Conservation (phyloP, 2,888 invertebrate species). For the Piscicola geometra region DNA sequence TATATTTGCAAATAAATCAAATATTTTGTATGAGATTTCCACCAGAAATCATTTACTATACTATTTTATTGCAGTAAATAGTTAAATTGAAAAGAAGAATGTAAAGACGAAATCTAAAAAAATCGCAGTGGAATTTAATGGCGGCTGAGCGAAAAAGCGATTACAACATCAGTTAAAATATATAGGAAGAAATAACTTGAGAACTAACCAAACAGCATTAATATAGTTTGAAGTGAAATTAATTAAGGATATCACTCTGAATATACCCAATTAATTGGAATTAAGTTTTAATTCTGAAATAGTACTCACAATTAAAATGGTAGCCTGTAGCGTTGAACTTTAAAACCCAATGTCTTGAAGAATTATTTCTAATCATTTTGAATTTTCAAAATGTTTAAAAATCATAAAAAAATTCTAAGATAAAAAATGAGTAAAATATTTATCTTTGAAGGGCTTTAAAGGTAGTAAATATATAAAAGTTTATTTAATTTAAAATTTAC, state of each 20-base stretch:
- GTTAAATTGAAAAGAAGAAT: too few species aligned
- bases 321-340: neutral
- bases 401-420: too few species aligned
- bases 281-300: neutral
- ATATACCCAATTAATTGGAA: conserved; percentile 14
- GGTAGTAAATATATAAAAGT: too few species aligned
- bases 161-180: conserved; percentile 9
- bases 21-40: neutral
- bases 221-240: neutral
- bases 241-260: neutral
- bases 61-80: neutral
- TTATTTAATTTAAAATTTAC: too few species aligned
- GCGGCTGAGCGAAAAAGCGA: conserved; percentile 17
- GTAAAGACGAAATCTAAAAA: conserved; percentile 6
- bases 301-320: conserved; percentile 18
- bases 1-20: conserved; percentile 13
- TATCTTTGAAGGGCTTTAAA: too few species aligned
- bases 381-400: too few species aligned
- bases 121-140: conserved; percentile 15
- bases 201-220: neutral
- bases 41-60: neutral
- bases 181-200: neutral
- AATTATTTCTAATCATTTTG: too few species aligned
- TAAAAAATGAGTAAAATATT: too few species aligned
- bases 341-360: too few species aligned